Evolutionary conservation across 2,113 vertebrate genomes (phyloP).

Genomic region (Oncorhynchus gorbuscha): DNA sequence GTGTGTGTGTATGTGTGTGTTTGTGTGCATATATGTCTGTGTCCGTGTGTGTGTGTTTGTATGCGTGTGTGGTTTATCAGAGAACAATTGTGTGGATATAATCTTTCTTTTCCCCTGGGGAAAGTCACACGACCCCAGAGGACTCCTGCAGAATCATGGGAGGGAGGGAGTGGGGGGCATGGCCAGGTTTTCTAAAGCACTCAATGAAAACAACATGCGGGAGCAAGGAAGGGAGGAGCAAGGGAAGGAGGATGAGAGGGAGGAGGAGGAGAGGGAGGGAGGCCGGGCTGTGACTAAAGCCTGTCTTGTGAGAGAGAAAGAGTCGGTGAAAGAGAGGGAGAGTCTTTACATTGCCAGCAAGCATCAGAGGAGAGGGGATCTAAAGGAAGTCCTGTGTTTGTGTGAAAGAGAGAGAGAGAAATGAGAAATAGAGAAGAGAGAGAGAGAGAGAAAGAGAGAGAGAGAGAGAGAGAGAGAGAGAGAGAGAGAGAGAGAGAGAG

Average conservation of each 20-base stretch:
- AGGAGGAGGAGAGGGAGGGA: neutral
- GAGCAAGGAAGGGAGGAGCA: constrained; percentile 23
- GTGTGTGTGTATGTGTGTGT: neutral
- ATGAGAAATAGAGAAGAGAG: constrained; percentile 50
- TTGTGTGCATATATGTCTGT: neutral
- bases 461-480: neutral
- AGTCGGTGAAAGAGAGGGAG: constrained; percentile 22
- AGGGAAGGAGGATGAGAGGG: constrained; percentile 48
- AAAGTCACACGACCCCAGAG: constrained; percentile 68
- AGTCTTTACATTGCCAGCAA: constrained; percentile 67
- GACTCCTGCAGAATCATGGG: constrained; percentile 33
- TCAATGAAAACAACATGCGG: constrained; percentile 73
- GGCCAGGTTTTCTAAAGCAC: constrained; percentile 44
- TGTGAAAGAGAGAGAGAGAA: constrained; percentile 59
- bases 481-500: constrained; percentile 48
- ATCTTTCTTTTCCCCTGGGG: constrained; percentile 58
- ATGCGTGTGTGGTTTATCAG: neutral
- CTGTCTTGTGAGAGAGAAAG: constrained; percentile 17
- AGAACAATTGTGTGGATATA: constrained; percentile 52
- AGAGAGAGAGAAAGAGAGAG: constrained; percentile 51
- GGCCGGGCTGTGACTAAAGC: constrained; percentile 34
- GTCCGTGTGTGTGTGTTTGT: too few relatives aligned
- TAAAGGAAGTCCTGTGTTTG: constrained; percentile 55
- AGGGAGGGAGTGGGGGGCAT: constrained; percentile 7
- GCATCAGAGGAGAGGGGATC: constrained; percentile 52